These are phyloP conservation scores for Lordiphosa fenestrarum DNA, from an alignment of 2,888 invertebrate genomes.

Conservation along the genomic window DNA sequence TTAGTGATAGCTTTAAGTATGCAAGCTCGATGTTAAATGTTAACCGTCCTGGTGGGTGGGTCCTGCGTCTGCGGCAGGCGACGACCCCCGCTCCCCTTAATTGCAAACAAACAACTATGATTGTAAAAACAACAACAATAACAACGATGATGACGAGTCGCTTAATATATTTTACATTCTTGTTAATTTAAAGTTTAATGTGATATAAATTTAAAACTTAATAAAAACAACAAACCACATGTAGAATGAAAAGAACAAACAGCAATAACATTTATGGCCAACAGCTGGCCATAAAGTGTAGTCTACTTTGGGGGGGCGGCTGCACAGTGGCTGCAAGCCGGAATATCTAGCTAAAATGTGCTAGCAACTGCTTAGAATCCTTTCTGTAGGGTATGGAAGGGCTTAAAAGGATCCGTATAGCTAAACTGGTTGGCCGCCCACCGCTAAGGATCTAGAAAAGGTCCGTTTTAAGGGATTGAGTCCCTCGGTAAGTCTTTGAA, in stretches of 20 bases:
- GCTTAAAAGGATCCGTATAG: too few species aligned
- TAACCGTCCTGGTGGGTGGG: neutral
- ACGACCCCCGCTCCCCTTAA: slow-evolving; percentile 16
- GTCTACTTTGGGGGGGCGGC: slow-evolving; percentile 1
- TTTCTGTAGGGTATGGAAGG: too few species aligned
- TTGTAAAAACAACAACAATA: slow-evolving; percentile 32
- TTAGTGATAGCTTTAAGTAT: slow-evolving; percentile 58
- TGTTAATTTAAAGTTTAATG: slow-evolving; percentile 74
- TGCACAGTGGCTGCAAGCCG: too few species aligned
- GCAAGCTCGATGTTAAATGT: neutral
- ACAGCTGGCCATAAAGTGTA: neutral
- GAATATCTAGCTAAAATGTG: too few species aligned
- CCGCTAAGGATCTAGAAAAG: too few species aligned
- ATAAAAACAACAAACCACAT: slow-evolving; percentile 42
- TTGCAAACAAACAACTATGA: slow-evolving; percentile 21
- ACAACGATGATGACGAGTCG: slow-evolving; percentile 50
- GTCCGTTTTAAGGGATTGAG: too few species aligned
- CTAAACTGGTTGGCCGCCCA: too few species aligned
- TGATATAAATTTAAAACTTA: slow-evolving; percentile 73
- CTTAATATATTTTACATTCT: slow-evolving; percentile 57
- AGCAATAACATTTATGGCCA: too few species aligned
- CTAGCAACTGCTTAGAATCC: too few species aligned
- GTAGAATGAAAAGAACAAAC: neutral
- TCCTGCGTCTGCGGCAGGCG: too few species aligned
- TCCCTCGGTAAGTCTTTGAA: too few species aligned